A percentile compares a stretch with the other conserved stretches of the same genome.
These are phyloP conservation scores for Aphelenchoides avenae DNA, from an alignment of 1,140 invertebrate species.

Conservation along the genomic window DNA sequence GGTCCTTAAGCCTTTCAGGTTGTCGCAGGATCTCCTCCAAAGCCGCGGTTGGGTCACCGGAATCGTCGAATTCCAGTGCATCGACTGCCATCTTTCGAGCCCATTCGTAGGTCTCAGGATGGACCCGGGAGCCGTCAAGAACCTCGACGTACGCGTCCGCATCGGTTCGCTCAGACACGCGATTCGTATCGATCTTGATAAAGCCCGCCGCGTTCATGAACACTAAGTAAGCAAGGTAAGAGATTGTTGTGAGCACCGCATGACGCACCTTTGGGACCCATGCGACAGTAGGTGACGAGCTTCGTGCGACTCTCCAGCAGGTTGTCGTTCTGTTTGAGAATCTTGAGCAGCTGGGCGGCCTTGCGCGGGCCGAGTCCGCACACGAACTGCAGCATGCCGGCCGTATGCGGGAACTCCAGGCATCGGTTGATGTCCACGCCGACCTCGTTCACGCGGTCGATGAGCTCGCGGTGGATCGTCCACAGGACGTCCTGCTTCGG, in stretches of 20 bases:
- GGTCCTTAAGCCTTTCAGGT: constrained; percentile 87
- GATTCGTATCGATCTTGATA: constrained; percentile 92
- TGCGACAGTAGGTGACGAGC: constrained; percentile 85
- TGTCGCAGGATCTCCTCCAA: constrained; percentile 89
- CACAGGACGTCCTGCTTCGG: constrained; percentile 34
- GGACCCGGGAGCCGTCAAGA: constrained; percentile 90
- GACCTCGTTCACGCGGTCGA: constrained; percentile 65
- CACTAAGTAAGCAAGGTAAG: too few relatives aligned
- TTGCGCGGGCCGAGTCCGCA: constrained; percentile 94
- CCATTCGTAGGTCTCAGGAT: constrained; percentile 96
- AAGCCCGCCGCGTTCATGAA: constrained; percentile 99
- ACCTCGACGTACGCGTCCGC: constrained; percentile 64
- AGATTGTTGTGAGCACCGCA: too few relatives aligned
- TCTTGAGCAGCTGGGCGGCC: constrained; percentile 78
- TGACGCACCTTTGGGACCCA: constrained; percentile 93
- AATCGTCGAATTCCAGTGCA: constrained; percentile 93
- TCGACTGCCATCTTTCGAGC: constrained; percentile 99
- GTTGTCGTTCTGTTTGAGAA: constrained; percentile 45
- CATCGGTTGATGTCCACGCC: constrained; percentile 96
- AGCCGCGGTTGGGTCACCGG: constrained; percentile 86
- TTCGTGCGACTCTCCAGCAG: constrained; percentile 70
- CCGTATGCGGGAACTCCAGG: constrained; percentile 77
- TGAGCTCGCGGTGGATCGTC: constrained; percentile 44
- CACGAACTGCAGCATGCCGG: constrained; percentile 83
- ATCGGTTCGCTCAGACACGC: constrained; percentile 32